Percentiles rank a stretch among this genome's conserved stretches.
phyloP scores from a whole-genome alignment of 35 echinoderm and acorn worm species.

The Heliocidaris tuberculata region DNA sequence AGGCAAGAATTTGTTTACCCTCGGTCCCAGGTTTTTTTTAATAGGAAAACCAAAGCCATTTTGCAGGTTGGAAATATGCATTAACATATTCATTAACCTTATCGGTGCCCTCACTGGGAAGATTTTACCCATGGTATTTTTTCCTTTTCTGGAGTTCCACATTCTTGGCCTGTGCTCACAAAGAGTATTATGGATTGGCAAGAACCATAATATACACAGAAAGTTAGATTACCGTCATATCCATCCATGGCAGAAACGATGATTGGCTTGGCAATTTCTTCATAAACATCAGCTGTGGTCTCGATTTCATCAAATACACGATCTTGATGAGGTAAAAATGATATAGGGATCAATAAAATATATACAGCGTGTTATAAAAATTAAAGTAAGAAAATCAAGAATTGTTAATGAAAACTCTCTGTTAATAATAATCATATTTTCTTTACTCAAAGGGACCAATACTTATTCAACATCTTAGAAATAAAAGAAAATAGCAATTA shows the following conservation, averaged over 20 bases:
- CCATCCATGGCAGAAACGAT: slow-evolving; percentile 80
- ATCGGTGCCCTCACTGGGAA: background rate
- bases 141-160: background rate
- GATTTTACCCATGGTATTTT: background rate
- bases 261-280: slow-evolving; percentile 82
- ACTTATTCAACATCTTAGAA: background rate
- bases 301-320: slow-evolving; percentile 70
- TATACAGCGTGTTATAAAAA: background rate
- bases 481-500: background rate
- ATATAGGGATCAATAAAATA: background rate
- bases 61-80: too few species aligned
- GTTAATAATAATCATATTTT: background rate
- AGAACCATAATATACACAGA: background rate
- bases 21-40: too few species aligned
- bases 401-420: background rate
- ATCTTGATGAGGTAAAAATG: slow-evolving; percentile 49
- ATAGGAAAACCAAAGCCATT: too few species aligned
- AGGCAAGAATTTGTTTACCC: too few species aligned
- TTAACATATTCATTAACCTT: too few species aligned
- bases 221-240: slow-evolving; percentile 67
- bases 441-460: background rate
- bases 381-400: background rate
- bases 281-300: slow-evolving; percentile 77
- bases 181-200: too few species aligned
- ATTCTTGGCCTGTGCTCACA: background rate